Conservation (phyloP, 1,140 invertebrate genomes). For the Frieseomelitta varia region DNA sequence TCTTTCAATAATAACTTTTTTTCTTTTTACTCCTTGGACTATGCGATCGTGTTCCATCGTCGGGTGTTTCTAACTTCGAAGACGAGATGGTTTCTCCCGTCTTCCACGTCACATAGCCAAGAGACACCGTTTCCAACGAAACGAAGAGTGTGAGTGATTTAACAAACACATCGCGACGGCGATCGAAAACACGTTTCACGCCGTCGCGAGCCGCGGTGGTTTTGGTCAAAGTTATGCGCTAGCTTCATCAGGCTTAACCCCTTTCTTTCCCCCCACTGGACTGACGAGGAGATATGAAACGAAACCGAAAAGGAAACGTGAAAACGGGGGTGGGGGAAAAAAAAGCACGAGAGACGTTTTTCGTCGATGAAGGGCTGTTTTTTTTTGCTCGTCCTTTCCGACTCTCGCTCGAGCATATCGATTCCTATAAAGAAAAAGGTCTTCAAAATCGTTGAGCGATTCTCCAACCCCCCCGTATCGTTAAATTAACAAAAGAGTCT, state of each 20-base stretch:
- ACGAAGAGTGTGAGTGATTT: not conserved
- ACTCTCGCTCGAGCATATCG: constrained; percentile 51
- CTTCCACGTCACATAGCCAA: not conserved
- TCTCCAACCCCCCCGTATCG: not conserved
- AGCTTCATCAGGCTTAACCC: constrained; percentile 49
- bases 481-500: not conserved
- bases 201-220: constrained; percentile 5
- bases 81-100: not conserved
- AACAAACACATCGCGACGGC: not conserved
- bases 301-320: constrained; percentile 25
- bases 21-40: not conserved
- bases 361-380: constrained; percentile 28
- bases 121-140: not conserved
- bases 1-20: too few species aligned
- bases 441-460: not conserved
- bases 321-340: not conserved
- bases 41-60: not conserved
- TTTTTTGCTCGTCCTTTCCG: constrained; percentile 33
- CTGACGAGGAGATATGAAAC: constrained; percentile 9
- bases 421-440: not conserved
- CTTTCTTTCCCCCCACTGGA: not conserved
- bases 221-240: constrained; percentile 43
- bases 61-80: too few species aligned
- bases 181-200: not conserved
- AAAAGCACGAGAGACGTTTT: constrained; percentile 35